These are phyloP conservation scores for Urocynchramus pylzowi DNA, from an alignment of 2,113 vertebrate genomes.

Conservation along the genomic window DNA sequence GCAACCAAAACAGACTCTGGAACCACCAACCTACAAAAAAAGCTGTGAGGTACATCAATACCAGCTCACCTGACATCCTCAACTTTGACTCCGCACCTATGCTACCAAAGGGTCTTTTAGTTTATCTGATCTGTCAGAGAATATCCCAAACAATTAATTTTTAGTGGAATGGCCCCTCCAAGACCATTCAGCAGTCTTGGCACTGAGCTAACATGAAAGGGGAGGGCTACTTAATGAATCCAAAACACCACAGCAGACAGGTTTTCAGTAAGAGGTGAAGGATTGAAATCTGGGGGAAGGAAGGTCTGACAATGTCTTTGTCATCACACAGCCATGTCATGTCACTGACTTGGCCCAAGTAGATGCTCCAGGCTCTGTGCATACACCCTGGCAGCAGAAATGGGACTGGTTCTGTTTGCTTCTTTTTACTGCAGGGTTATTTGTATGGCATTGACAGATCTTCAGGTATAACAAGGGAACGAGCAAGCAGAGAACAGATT, in stretches of 20 bases:
- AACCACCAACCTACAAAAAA: not conserved
- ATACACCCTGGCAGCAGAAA: not conserved
- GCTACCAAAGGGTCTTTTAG: not conserved
- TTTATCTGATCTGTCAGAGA: not conserved
- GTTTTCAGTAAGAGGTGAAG: not conserved
- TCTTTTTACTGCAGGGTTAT: not conserved
- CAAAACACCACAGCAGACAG: not conserved
- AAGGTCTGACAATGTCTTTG: not conserved
- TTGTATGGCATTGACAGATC: not conserved
- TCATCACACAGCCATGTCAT: not conserved
- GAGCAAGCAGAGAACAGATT: not conserved
- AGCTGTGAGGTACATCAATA: not conserved
- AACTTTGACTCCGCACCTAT: not conserved
- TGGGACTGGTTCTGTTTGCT: not conserved
- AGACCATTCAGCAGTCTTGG: not conserved
- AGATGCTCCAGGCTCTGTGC: not conserved
- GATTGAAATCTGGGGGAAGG: not conserved
- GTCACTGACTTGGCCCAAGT: rapidly evolving
- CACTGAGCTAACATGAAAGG: not conserved
- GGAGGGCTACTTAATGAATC: not conserved
- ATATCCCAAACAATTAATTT: not conserved
- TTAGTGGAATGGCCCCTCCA: not conserved
- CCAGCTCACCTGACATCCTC: not conserved
- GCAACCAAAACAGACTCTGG: not conserved
- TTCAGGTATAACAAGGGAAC: not conserved